Percentiles rank a stretch among this genome's conserved stretches.
Conservation (phyloP, 2,797 vertebrate species). For the Pseudochaenichthys georgianus region DNA sequence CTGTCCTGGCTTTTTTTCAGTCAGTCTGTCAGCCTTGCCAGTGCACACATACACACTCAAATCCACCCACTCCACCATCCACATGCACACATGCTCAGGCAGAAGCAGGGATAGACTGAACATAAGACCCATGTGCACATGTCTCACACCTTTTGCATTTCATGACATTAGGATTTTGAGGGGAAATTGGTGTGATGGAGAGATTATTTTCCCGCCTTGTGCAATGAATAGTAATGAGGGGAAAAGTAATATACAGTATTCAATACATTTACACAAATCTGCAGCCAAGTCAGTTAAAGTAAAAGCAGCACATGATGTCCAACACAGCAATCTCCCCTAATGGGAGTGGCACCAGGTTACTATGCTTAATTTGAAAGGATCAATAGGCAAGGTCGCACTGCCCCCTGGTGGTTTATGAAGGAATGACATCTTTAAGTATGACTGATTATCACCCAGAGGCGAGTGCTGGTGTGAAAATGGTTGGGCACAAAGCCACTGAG, state of each 20-base stretch:
- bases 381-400: slow-evolving; percentile 59
- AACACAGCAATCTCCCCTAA: slow-evolving; percentile 23
- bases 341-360: slow-evolving; percentile 71
- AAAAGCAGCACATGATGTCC: slow-evolving; percentile 13
- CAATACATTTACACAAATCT: neutral
- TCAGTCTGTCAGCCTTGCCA: neutral
- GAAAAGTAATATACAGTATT: neutral
- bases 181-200: neutral
- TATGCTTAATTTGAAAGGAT: neutral
- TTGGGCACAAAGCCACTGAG: slow-evolving; percentile 12
- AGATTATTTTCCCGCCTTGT: neutral
- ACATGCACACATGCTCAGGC: neutral
- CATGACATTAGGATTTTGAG: neutral
- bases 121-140: neutral
- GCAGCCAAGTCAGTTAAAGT: slow-evolving; percentile 19
- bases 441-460: slow-evolving; percentile 12
- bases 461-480: slow-evolving; percentile 12
- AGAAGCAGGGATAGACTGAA: neutral
- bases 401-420: slow-evolving; percentile 49
- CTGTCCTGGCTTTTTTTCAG: neutral
- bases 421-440: slow-evolving; percentile 3
- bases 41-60: neutral
- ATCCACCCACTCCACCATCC: neutral
- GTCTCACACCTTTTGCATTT: neutral
- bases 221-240: neutral